These are phyloP conservation scores for Nixonia krombeini DNA, from an alignment of 1,140 invertebrate species.

Conservation along the genomic window DNA sequence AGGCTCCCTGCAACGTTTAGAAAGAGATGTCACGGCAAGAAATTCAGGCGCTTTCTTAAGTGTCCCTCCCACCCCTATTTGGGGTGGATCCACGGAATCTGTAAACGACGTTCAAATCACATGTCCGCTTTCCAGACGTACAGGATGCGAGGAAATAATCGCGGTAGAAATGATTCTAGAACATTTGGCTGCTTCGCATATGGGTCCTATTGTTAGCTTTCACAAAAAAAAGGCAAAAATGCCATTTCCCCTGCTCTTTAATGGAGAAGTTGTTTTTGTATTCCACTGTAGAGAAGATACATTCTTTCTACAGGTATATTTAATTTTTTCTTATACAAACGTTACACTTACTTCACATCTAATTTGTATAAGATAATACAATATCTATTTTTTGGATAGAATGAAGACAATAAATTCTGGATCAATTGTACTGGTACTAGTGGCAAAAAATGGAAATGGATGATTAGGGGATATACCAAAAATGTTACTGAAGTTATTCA, in stretches of 20 bases:
- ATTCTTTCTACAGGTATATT: constrained; percentile 62
- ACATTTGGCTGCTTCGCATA: constrained; percentile 54
- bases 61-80: constrained; percentile 52
- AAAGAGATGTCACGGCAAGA: not conserved
- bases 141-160: constrained; percentile 50
- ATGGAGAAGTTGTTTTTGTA: constrained; percentile 51
- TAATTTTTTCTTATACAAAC: too few species aligned
- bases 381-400: too few species aligned
- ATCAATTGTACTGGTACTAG: constrained; percentile 41
- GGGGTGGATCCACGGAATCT: constrained; percentile 64
- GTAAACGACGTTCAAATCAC: constrained; percentile 44
- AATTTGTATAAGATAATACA: too few species aligned
- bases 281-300: constrained; percentile 56
- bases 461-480: constrained; percentile 37
- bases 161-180: constrained; percentile 50
- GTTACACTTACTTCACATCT: too few species aligned
- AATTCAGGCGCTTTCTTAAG: constrained; percentile 36
- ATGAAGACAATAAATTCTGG: constrained; percentile 55
- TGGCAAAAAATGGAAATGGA: constrained; percentile 58
- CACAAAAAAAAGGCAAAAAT: constrained; percentile 49
- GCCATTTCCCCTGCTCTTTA: constrained; percentile 58
- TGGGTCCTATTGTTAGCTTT: constrained; percentile 59
- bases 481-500: constrained; percentile 52
- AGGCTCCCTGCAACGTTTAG: constrained; percentile 15
- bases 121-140: constrained; percentile 53